A percentile compares a stretch with the other conserved stretches of the same genome.
These are phyloP conservation scores for Bombus confusus DNA, from an alignment of 1,140 invertebrate species.

Conservation along the genomic window DNA sequence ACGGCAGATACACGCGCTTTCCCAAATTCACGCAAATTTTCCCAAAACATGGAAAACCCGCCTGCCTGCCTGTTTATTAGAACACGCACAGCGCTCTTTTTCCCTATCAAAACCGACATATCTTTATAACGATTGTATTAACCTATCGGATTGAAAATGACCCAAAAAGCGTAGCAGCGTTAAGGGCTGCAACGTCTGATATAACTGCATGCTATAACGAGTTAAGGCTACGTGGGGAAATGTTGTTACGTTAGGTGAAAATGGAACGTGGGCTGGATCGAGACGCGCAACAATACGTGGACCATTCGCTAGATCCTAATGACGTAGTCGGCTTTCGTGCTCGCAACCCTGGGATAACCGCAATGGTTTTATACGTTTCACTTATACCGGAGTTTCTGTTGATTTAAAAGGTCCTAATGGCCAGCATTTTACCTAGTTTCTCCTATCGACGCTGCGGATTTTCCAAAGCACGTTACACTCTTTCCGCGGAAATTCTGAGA, in stretches of 20 bases:
- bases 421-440: neutral
- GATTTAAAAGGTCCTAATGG: slow-evolving; percentile 48
- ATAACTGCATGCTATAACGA: neutral
- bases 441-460: slow-evolving; percentile 20
- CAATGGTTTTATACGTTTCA: slow-evolving; percentile 70
- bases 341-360: slow-evolving; percentile 53
- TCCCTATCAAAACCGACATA: neutral
- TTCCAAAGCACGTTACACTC: neutral
- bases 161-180: neutral
- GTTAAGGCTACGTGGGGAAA: slow-evolving; percentile 32
- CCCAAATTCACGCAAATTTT: too few species aligned
- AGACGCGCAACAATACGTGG: slow-evolving; percentile 56
- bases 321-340: slow-evolving; percentile 62
- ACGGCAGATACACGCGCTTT: too few species aligned
- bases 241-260: slow-evolving; percentile 50
- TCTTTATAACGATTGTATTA: neutral
- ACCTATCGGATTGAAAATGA: neutral
- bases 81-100: too few species aligned
- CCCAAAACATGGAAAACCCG: too few species aligned
- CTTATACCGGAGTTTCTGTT: slow-evolving; percentile 52
- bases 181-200: neutral
- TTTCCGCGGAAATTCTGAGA: neutral
- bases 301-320: slow-evolving; percentile 63
- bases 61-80: too few species aligned
- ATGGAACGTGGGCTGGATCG: slow-evolving; percentile 45